A percentile compares a stretch with the other conserved stretches of the same genome.
Conservation (phyloP, 1,140 invertebrate genomes). For the Drosophila varians region DNA sequence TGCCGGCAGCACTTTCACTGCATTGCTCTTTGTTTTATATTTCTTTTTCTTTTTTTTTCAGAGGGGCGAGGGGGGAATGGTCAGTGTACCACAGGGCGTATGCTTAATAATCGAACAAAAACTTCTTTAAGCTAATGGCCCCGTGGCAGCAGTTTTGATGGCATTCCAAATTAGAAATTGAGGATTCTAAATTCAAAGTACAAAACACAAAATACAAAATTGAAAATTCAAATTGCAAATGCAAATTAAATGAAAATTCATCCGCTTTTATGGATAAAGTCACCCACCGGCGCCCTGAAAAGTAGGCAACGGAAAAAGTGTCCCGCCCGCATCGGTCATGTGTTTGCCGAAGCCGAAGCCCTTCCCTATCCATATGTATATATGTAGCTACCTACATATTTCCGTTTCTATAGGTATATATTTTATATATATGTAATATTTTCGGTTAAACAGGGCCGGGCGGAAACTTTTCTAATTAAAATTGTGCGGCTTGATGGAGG, state of each 20-base stretch:
- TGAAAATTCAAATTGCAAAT: neutral
- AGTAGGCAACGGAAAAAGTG: slow-evolving; percentile 41
- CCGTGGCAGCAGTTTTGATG: neutral
- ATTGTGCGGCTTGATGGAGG: slow-evolving; percentile 56
- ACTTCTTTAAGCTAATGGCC: neutral
- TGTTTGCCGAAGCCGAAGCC: slow-evolving; percentile 29
- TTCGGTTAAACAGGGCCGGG: slow-evolving; percentile 18
- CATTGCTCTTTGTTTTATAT: slow-evolving; percentile 5
- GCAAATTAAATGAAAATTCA: slow-evolving; percentile 17
- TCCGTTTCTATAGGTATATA: neutral
- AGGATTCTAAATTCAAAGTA: neutral
- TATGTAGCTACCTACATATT: slow-evolving; percentile 1
- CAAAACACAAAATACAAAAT: too few relatives aligned
- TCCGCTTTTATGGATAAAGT: neutral
- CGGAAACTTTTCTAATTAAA: slow-evolving; percentile 78
- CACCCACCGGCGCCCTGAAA: slow-evolving; percentile 33
- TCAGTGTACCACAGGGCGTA: slow-evolving; percentile 55
- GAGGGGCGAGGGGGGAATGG: too few relatives aligned
- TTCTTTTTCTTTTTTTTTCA: slow-evolving; percentile 1
- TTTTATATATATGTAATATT: slow-evolving; percentile 17
- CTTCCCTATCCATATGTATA: too few relatives aligned
- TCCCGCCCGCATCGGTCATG: slow-evolving; percentile 11
- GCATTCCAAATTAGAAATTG: slow-evolving; percentile 16
- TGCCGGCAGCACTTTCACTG: slow-evolving; percentile 43
- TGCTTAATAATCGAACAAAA: slow-evolving; percentile 47